A percentile compares a stretch with the other conserved stretches of the same genome.
Evolutionary conservation across 2,888 invertebrate species (phyloP).

Genomic region (Eupelmus urozonus): DNA sequence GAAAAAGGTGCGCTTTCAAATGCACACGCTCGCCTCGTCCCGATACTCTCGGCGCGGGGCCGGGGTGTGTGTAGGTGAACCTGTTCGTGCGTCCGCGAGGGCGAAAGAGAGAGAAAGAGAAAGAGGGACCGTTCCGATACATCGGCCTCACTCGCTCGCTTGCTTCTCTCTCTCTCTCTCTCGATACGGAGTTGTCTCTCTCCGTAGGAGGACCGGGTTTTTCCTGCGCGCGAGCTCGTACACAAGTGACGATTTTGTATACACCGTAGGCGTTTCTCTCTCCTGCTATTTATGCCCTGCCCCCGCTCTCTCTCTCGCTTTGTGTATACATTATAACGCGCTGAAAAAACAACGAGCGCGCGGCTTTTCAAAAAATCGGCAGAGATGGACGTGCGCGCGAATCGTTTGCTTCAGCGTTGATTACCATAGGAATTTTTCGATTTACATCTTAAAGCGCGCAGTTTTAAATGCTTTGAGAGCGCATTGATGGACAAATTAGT

Average conservation of each 20-base stretch:
- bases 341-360: not conserved
- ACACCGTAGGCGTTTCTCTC: not conserved
- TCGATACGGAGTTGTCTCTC: slow-evolving; percentile 44
- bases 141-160: not conserved
- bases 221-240: slow-evolving; percentile 9
- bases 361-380: not conserved
- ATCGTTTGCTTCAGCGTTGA: slow-evolving; percentile 4
- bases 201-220: slow-evolving; percentile 56
- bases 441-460: not conserved
- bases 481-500: too few species aligned
- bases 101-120: slow-evolving; percentile 32
- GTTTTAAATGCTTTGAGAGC: too few species aligned
- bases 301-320: slow-evolving; percentile 3
- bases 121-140: not conserved
- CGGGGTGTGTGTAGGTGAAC: slow-evolving; percentile 69
- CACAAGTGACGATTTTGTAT: not conserved
- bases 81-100: slow-evolving; percentile 63
- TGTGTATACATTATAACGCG: not conserved
- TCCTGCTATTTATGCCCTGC: slow-evolving; percentile 42
- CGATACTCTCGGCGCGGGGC: slow-evolving; percentile 43
- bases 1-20: slow-evolving; percentile 19
- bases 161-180: slow-evolving; percentile 13
- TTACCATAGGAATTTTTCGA: slow-evolving; percentile 20
- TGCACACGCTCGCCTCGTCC: slow-evolving; percentile 1
- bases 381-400: not conserved